Percentiles rank a stretch among this genome's conserved stretches.
phyloP scores from a whole-genome alignment of 2,888 invertebrate genomes.

The Athrips mouffetella region DNA sequence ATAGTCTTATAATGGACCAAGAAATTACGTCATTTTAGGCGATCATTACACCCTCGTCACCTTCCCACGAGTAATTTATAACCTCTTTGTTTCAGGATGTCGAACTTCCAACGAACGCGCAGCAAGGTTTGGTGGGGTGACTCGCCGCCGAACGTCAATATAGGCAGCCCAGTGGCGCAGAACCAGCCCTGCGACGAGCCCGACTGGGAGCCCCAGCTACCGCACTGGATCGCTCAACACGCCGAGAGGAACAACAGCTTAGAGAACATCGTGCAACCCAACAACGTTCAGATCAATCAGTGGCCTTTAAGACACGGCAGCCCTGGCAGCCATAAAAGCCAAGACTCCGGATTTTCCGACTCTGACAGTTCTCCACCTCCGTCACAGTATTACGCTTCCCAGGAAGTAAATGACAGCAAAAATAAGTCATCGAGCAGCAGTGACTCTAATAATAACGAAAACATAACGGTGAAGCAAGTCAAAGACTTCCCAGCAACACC shows the following conservation, averaged over 20 bases:
- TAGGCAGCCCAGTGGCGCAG: conserved; percentile 67
- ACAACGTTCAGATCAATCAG: conserved; percentile 54
- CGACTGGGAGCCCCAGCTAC: conserved; percentile 73
- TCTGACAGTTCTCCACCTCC: conserved; percentile 82
- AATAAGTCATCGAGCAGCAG: conserved; percentile 64
- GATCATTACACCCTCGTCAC: conserved; percentile 54
- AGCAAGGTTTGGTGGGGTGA: conserved; percentile 85
- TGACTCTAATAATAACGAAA: conserved; percentile 70
- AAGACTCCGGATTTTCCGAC: conserved; percentile 90
- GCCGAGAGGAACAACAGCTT: conserved; percentile 59
- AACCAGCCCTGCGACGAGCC: conserved; percentile 54
- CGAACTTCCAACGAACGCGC: conserved; percentile 81
- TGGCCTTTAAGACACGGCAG: conserved; percentile 74
- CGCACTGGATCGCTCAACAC: conserved; percentile 73
- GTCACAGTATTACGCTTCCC: conserved; percentile 61
- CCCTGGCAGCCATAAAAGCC: conserved; percentile 83
- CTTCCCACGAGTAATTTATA: conserved; percentile 63
- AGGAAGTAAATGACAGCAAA: conserved; percentile 44
- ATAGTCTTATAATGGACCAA: conserved; percentile 56
- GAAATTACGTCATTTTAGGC: conserved; percentile 63
- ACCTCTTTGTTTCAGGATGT: conserved; percentile 74
- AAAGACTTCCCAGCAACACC: conserved; percentile 62
- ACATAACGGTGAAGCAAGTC: conserved; percentile 66
- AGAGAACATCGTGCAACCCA: conserved; percentile 56
- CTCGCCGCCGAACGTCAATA: conserved; percentile 59